A percentile compares a stretch with the other conserved stretches of the same genome.
These are phyloP conservation scores for Xyrichtys novacula DNA, from an alignment of 2,797 vertebrate species.

Conservation along the genomic window DNA sequence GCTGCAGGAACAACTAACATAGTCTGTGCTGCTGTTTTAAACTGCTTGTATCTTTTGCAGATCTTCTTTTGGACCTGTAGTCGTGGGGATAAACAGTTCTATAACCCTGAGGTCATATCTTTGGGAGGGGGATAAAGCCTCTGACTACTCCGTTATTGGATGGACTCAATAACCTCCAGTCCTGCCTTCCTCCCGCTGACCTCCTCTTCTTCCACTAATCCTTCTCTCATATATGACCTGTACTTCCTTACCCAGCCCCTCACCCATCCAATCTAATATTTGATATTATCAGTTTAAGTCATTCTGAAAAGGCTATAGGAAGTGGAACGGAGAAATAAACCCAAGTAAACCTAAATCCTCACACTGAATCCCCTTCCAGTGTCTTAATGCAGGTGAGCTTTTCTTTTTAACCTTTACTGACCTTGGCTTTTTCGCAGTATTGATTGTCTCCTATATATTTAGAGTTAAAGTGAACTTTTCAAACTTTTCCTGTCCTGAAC, in stretches of 20 bases:
- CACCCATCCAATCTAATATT: conserved; percentile 18
- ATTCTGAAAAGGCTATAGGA: conserved; percentile 14
- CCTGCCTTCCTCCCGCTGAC: conserved; percentile 19
- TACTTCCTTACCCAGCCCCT: conserved; percentile 22
- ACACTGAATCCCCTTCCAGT: not conserved
- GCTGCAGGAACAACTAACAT: not conserved
- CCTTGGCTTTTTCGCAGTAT: not conserved
- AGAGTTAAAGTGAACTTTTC: not conserved
- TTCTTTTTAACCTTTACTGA: not conserved
- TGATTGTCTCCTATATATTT: not conserved
- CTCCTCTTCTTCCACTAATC: conserved; percentile 39
- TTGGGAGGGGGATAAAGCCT: conserved; percentile 15
- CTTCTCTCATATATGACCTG: conserved; percentile 38
- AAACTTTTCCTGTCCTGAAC: not conserved
- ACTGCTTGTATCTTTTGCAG: not conserved
- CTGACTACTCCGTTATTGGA: conserved; percentile 29
- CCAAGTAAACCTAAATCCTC: conserved; percentile 2
- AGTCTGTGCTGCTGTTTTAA: not conserved
- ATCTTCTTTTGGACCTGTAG: conserved; percentile 5
- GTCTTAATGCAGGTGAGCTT: not conserved
- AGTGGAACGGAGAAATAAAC: conserved; percentile 34
- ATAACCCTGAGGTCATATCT: conserved; percentile 2
- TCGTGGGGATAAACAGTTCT: conserved; percentile 1
- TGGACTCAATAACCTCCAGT: conserved; percentile 24
- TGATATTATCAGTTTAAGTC: conserved; percentile 40